Percentiles rank a stretch among this genome's conserved stretches.
These are phyloP conservation scores for Epizoanthus fatuus DNA, from an alignment of 92 coral and sea anemone genomes.

Conservation along the genomic window DNA sequence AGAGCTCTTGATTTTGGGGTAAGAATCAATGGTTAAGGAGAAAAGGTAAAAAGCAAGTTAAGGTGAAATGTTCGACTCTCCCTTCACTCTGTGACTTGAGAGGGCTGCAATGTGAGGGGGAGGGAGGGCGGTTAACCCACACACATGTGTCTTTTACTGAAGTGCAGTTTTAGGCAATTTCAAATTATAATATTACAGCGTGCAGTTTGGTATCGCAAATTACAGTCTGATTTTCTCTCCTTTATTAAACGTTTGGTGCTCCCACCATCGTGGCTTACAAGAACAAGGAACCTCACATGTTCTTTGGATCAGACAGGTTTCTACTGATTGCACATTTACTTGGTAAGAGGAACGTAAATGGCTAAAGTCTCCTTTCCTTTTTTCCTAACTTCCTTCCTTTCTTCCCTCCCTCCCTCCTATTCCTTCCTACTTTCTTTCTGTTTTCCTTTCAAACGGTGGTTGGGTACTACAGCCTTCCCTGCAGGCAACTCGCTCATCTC, in stretches of 20 bases:
- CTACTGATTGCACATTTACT: constrained; percentile 76
- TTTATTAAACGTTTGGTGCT: constrained; percentile 83
- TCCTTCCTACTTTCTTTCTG: not conserved
- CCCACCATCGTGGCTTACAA: constrained; percentile 90
- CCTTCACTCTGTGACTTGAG: too few relatives aligned
- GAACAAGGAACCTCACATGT: constrained; percentile 79
- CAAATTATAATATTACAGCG: too few relatives aligned
- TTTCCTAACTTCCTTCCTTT: not conserved
- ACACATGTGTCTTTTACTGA: too few relatives aligned
- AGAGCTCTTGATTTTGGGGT: constrained; percentile 94
- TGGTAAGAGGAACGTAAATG: constrained; percentile 61
- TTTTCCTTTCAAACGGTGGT: too few relatives aligned
- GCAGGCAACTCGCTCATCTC: too few relatives aligned
- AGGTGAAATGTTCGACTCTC: too few relatives aligned
- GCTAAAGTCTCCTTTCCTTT: not conserved
- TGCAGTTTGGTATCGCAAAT: not conserved
- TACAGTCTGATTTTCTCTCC: not conserved
- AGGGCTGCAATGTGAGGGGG: too few relatives aligned
- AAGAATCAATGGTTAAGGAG: not conserved
- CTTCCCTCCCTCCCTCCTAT: constrained; percentile 3
- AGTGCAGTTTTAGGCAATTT: too few relatives aligned
- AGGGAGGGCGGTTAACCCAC: too few relatives aligned
- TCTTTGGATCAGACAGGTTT: constrained; percentile 93
- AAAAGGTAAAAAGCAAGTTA: too few relatives aligned
- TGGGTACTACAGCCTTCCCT: too few relatives aligned